Evolutionary conservation across 2,113 vertebrate genomes (phyloP), one percentile per base, ranked within the genome.

Genomic region (Boleophthalmus pectinirostris): DNA sequence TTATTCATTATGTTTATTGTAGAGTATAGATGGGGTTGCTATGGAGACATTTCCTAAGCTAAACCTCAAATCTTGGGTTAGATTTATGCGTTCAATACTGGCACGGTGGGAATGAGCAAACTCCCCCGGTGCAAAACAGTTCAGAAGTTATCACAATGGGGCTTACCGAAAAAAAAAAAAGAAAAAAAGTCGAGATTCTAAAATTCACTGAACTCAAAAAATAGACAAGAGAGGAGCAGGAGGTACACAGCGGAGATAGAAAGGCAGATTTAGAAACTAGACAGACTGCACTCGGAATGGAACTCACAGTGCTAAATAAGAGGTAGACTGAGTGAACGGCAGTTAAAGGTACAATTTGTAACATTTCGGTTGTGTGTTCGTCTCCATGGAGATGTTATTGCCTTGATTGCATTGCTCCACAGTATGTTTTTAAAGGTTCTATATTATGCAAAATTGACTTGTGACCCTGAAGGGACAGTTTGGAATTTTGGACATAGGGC

Each of bases 1-100:
- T 85, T 81, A 87, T 85, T 87, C 78, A 88, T 85, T 64, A 69
- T 66, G 85, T 87, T 83, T 81, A 69, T 84, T 82, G 64, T 43
- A 56, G 66, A 33, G 56, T 33, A 43, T 43, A 67, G 72, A 68
- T 72, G 16, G 66, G 72, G 61, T 51, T 35, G 72, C 47, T 6
- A 63, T 68, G 38, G 58, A 45, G 16, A 0, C 8, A 57, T 43
- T 68, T 82, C 47, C 29, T 69, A 38, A 35, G 66, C 68, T 77
- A 21, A 82, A 85, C 45, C 60, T 66, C 70, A 72, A 84, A 74
- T 74, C 65, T 81, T 73, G 64, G 3, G 23, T 23, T 45, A 64
- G 78, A 81, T 88, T 84, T 76, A 83, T 82, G 77, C 71, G 80
- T 64, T 82, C 79, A 79, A 57, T 85, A 88, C 78, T 70, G 72